phyloP scores from a whole-genome alignment of 2,888 invertebrate species.

The Lysandra bellargus region DNA sequence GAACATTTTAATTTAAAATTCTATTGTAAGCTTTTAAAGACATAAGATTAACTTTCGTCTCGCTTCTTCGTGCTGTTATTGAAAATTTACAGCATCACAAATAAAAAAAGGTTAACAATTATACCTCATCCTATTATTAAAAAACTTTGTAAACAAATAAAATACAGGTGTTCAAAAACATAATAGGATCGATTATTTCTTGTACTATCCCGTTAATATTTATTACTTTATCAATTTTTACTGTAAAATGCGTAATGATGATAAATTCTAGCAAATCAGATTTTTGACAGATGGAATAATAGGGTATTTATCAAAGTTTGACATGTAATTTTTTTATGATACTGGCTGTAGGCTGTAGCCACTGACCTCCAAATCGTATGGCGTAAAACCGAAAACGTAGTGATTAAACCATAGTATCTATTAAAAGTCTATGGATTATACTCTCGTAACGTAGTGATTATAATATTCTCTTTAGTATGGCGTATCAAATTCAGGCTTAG shows the following conservation, averaged over 20 bases:
- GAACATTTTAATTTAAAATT: neutral
- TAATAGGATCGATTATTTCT: neutral
- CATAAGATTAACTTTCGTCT: neutral
- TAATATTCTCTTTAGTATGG: too few relatives aligned
- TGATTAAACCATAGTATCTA: too few relatives aligned
- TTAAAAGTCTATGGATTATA: too few relatives aligned
- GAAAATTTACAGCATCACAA: conserved; percentile 18
- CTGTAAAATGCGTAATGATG: neutral
- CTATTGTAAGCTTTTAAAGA: neutral
- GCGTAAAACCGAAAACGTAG: too few relatives aligned
- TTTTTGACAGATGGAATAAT: neutral
- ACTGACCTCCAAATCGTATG: too few relatives aligned
- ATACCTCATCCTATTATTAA: neutral
- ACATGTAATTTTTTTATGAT: neutral
- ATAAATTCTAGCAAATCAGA: neutral
- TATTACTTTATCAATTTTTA: neutral
- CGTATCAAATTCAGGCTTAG: too few relatives aligned
- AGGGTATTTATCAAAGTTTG: neutral
- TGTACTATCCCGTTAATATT: neutral
- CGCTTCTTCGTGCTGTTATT: conserved; percentile 7
- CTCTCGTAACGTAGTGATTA: too few relatives aligned
- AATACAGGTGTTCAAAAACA: neutral
- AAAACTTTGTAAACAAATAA: neutral
- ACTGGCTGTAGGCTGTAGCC: too few relatives aligned
- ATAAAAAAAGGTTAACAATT: conserved; percentile 6